Evolutionary conservation across 2,113 vertebrate genomes (phyloP).

Genomic region (Ophthalmotilapia sp.): DNA sequence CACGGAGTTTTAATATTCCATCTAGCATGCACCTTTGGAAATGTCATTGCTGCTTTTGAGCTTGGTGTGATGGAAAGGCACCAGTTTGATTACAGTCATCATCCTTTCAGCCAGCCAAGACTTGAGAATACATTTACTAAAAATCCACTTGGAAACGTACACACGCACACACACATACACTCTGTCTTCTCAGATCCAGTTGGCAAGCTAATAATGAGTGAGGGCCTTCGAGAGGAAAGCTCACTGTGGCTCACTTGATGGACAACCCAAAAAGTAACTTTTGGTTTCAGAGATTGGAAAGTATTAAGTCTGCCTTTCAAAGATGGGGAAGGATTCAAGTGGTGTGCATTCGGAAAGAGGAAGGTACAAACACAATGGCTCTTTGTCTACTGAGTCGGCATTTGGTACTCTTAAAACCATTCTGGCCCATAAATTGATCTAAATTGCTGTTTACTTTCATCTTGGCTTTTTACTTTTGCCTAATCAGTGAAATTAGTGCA

Average conservation of each 20-base stretch:
- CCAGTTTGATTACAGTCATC: conserved; percentile 54
- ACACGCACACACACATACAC: background rate
- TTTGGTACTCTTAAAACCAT: background rate
- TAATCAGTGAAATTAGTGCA: conserved; percentile 17
- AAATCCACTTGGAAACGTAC: background rate
- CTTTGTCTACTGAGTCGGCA: background rate
- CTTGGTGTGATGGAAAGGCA: conserved; percentile 31
- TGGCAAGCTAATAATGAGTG: background rate
- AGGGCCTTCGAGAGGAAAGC: background rate
- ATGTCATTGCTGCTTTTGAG: conserved; percentile 49
- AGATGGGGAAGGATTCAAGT: background rate
- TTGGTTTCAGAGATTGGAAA: conserved; percentile 1
- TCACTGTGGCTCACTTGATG: background rate
- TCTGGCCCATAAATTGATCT: background rate
- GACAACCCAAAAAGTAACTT: background rate
- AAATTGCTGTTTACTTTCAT: conserved; percentile 19
- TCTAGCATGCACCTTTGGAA: conserved; percentile 44
- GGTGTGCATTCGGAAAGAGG: background rate
- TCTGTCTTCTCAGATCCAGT: background rate
- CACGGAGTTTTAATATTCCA: conserved; percentile 55
- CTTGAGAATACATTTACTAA: conserved; percentile 3
- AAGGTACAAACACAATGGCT: background rate
- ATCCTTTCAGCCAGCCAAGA: conserved; percentile 26
- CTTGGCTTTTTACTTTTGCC: conserved; percentile 3
- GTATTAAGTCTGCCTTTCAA: background rate